Evolutionary conservation across 2,888 invertebrate genomes (phyloP), one percentile per base, ranked within the genome.

Genomic region (Drosophila engyochracea): DNA sequence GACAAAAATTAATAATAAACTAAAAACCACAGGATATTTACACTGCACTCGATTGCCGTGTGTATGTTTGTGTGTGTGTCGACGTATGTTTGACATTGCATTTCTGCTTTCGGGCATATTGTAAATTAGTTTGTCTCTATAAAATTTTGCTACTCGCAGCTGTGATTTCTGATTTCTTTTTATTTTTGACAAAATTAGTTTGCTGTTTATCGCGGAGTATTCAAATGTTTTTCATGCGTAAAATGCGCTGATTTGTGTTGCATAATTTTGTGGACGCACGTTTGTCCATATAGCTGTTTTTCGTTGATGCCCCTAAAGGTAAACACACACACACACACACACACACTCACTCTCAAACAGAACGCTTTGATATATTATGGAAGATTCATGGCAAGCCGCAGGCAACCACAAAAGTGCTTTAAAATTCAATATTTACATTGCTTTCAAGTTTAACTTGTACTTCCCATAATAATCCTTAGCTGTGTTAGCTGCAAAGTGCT

Each of bases 1-100:
- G 82, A 75, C 88, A 91, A 88, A 90, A 88, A 87, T 91, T 89
- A 85, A 85, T 91, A 88, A 88, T 89, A 89, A 83, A 89, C 83
- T 88, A 83, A 89, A 88, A 88, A 79, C 89, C 90, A 79, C 87
- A 81, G 89, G 79, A 79, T 90, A 90, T 90, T 89, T 90, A 87
- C 85, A 81, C 76, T 78, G 71, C 87, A 84, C 87, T 90, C 87
- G 80, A 83, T 88, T 69, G 70, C 37, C 25, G 28, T 68, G 28
- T 55, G 25, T 60, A 16, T 57, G 14, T 39, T 28, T 55, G 39
- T 49, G 28, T 68, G 37, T 68, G 28, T 55, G 28, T 60, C 31
- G 31, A 16, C 55, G 16, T 70, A 58, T 68, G 55, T 44, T 61
- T 71, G 61, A 52, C 39, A 73, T 73, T 53, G 66, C 66, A 63